These are phyloP conservation scores for Huso huso DNA, from an alignment of 2,797 vertebrate genomes.

Conservation along the genomic window DNA sequence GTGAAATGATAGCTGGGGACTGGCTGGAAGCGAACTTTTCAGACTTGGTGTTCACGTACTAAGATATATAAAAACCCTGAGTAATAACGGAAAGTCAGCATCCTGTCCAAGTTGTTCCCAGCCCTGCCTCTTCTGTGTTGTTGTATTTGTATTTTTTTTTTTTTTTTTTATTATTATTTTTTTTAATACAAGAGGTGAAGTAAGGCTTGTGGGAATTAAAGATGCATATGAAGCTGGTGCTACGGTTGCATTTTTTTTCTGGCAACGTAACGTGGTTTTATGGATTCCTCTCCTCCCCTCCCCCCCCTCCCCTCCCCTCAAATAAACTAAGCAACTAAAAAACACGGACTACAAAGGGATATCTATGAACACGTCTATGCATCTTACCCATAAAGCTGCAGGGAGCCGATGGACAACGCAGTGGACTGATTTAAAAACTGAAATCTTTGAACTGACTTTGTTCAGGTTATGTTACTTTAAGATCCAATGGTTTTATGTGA, in stretches of 20 bases:
- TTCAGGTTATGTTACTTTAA: slow-evolving; percentile 88
- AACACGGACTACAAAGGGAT: slow-evolving; percentile 65
- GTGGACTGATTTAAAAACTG: slow-evolving; percentile 79
- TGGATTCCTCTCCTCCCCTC: slow-evolving; percentile 55
- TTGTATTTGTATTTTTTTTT: no score
- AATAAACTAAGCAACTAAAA: slow-evolving; percentile 30
- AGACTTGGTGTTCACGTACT: slow-evolving; percentile 97
- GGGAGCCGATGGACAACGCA: slow-evolving; percentile 83
- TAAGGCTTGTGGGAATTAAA: slow-evolving; percentile 61
- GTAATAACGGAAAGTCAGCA: slow-evolving; percentile 51
- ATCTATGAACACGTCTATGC: slow-evolving; percentile 95
- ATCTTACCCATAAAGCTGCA: slow-evolving; percentile 93
- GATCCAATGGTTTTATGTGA: slow-evolving; percentile 87
- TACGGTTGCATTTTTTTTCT: slow-evolving; percentile 71
- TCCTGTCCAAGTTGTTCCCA: slow-evolving; percentile 58
- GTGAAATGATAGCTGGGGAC: slow-evolving; percentile 98
- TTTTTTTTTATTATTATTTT: no score
- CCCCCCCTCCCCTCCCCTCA: slow-evolving; percentile 20
- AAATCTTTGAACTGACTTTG: slow-evolving; percentile 93
- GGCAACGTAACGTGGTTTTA: slow-evolving; percentile 96
- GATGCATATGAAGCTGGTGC: slow-evolving; percentile 69
- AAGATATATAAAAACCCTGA: slow-evolving; percentile 45
- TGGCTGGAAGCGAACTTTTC: slow-evolving; percentile 99
- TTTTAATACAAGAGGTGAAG: slow-evolving; percentile 39
- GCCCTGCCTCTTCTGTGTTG: slow-evolving; percentile 47